phyloP scores from a whole-genome alignment of 2,113 vertebrate species.

The Cheirogaleus medius region DNA sequence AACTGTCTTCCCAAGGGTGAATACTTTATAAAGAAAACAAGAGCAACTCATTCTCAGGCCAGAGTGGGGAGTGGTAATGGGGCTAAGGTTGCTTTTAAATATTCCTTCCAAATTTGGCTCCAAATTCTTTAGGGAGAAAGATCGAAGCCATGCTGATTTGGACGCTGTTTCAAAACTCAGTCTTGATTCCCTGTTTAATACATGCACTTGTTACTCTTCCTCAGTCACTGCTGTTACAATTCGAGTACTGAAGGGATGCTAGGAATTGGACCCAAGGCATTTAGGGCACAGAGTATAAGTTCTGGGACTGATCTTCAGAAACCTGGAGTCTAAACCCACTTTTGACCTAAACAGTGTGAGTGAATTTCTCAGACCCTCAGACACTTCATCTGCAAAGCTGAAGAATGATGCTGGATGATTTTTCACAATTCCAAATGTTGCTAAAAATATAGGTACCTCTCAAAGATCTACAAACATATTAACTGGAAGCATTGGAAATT shows the following conservation, averaged over 20 bases:
- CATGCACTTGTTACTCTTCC: neutral
- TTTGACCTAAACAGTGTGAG: neutral
- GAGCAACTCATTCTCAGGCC: constrained; percentile 24
- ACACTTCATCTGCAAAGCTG: neutral
- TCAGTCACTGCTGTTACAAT: neutral
- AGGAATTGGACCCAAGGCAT: neutral
- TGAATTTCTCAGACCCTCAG: neutral
- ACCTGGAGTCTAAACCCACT: neutral
- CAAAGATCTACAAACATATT: neutral
- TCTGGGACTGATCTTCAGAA: neutral
- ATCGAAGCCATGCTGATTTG: neutral
- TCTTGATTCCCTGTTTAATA: constrained; percentile 13
- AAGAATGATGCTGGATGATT: neutral
- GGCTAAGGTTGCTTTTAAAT: neutral
- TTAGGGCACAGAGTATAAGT: neutral
- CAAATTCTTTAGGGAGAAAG: neutral
- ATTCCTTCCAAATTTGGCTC: neutral
- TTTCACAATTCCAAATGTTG: neutral
- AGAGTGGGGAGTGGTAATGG: neutral
- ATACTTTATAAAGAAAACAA: constrained; percentile 45
- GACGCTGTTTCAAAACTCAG: neutral
- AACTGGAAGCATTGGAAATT: neutral
- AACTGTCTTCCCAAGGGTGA: neutral
- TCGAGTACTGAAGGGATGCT: neutral
- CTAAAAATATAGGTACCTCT: neutral